These are phyloP conservation scores for Syrmaticus mikado DNA, from an alignment of 2,113 vertebrate genomes.

Conservation along the genomic window DNA sequence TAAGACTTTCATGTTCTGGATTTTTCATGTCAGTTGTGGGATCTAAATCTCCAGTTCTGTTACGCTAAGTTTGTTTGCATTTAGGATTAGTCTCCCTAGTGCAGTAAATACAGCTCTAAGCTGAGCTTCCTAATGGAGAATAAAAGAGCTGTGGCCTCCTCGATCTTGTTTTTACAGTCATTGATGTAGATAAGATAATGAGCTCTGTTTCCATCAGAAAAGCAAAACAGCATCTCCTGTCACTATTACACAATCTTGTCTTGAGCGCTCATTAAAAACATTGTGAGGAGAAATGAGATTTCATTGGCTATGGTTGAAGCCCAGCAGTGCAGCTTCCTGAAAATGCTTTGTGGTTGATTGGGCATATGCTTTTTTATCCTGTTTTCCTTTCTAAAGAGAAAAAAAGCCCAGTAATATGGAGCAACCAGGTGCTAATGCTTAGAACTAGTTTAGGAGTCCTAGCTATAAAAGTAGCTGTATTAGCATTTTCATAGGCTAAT, in stretches of 20 bases:
- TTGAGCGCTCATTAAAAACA: not conserved
- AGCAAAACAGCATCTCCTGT: not conserved
- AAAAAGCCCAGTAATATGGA: not conserved
- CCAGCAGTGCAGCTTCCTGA: not conserved
- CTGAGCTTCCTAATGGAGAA: not conserved
- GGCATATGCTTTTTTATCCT: not conserved
- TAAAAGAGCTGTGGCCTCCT: not conserved
- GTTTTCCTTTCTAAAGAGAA: not conserved
- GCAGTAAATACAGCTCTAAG: not conserved
- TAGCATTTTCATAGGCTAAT: not conserved
- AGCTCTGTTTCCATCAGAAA: not conserved
- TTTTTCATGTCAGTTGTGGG: not conserved
- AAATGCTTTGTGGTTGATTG: not conserved
- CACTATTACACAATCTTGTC: not conserved
- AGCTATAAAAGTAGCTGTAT: not conserved
- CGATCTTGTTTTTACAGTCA: constrained; percentile 39
- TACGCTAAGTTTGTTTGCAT: not conserved
- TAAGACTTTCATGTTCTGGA: not conserved
- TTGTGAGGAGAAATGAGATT: not conserved
- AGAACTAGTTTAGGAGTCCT: not conserved
- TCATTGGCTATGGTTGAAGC: not conserved
- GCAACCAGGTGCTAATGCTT: not conserved
- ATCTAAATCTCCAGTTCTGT: not conserved
- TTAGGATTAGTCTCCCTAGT: not conserved
- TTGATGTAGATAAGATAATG: not conserved